phyloP scores from a whole-genome alignment of 30 jellyfish, hydroid and myxozoan genomes.

The Chrysaora quinquecirrha region DNA sequence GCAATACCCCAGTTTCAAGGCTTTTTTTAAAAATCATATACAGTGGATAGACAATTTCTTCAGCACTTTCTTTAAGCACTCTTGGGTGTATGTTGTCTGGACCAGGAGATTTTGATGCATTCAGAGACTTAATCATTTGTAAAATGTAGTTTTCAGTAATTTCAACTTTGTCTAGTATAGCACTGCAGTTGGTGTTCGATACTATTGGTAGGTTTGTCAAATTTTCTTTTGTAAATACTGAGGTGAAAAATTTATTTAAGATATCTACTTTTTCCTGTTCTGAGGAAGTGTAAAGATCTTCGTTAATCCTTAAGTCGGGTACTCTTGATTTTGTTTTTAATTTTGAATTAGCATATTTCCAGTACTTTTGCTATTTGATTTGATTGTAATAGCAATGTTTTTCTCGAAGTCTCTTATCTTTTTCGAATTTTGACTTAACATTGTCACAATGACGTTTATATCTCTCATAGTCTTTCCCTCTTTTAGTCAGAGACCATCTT shows the following conservation, averaged over 20 bases:
- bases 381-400: background rate
- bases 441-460: background rate
- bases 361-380: background rate
- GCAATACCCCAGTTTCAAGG: background rate
- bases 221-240: background rate
- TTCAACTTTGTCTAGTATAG: background rate
- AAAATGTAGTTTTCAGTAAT: background rate
- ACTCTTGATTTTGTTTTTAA: constrained; percentile 1
- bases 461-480: background rate
- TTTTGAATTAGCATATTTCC: constrained; percentile 22
- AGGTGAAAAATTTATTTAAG: background rate
- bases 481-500: background rate
- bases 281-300: background rate
- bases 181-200: background rate
- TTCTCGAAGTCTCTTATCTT: background rate
- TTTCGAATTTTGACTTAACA: background rate
- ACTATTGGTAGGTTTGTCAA: background rate
- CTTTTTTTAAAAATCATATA: background rate
- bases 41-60: background rate
- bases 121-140: background rate
- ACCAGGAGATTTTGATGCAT: background rate
- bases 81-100: background rate
- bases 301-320: constrained; percentile 3
- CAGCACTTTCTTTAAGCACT: background rate
- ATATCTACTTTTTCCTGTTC: background rate